These are phyloP conservation scores for Stichodactyla helianthus DNA, from an alignment of 64 coral and sea anemone species.

Conservation along the genomic window DNA sequence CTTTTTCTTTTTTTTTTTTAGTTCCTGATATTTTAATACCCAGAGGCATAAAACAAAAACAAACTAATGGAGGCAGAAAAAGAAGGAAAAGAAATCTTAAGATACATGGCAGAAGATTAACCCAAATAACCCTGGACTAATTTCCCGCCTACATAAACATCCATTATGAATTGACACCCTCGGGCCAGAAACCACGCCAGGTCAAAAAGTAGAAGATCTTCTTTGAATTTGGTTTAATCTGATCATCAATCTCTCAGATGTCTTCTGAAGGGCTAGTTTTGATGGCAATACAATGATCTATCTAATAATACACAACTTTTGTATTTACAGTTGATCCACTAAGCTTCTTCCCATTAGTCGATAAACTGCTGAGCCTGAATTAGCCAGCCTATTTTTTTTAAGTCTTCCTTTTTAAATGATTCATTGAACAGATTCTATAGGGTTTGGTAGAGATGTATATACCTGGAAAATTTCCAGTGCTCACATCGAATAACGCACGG, in stretches of 20 bases:
- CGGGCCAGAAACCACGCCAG: not conserved
- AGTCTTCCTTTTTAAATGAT: not conserved
- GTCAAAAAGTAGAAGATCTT: not conserved
- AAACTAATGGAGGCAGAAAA: not conserved
- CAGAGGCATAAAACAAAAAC: not conserved
- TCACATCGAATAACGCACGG: too few species aligned
- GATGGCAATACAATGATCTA: not conserved
- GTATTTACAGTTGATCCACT: not conserved
- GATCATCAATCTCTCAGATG: not conserved
- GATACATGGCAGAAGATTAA: not conserved
- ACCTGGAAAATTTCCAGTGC: too few species aligned
- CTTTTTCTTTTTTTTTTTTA: not conserved
- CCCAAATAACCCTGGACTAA: not conserved
- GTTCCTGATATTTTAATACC: not conserved
- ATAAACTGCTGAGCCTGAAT: not conserved
- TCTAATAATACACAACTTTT: not conserved
- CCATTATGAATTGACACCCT: not conserved
- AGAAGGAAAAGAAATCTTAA: not conserved
- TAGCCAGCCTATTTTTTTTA: not conserved
- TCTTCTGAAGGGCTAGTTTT: too few species aligned
- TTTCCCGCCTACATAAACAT: not conserved
- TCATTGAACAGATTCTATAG: not conserved
- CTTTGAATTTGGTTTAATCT: not conserved
- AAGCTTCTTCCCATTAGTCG: not conserved
- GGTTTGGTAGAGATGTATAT: too few species aligned